Conservation (phyloP, 2,888 invertebrate genomes). For the Lasioglossum pauxillum region DNA sequence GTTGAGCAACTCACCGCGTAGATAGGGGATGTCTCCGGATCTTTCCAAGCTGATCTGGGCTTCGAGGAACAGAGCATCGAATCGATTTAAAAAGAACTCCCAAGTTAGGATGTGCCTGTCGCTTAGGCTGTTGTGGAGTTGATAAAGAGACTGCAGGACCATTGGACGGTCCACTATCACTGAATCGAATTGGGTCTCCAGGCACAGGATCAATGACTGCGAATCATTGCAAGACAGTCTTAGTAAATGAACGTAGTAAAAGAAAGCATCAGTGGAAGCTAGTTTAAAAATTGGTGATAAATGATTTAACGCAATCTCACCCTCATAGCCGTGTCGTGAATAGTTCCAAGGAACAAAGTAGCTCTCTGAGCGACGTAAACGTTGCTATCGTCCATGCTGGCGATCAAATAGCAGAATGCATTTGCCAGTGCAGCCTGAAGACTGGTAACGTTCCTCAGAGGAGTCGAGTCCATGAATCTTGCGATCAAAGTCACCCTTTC, state of each 20-base stretch:
- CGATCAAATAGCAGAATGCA: conserved; percentile 98
- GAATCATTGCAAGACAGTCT: neutral
- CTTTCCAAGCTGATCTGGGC: conserved; percentile 96
- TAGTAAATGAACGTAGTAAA: too few species aligned
- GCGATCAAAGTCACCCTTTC: conserved; percentile 97
- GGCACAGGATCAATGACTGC: conserved; percentile 94
- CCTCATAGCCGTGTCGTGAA: conserved; percentile 95
- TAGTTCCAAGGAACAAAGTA: conserved; percentile 95
- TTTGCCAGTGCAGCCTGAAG: conserved; percentile 97
- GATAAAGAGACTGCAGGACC: conserved; percentile 97
- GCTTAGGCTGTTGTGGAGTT: conserved; percentile 96
- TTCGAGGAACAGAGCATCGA: conserved; percentile 97
- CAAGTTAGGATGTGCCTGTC: conserved; percentile 96
- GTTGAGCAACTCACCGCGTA: conserved; percentile 87
- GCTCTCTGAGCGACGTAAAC: conserved; percentile 98
- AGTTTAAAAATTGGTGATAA: neutral
- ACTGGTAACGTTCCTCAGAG: conserved; percentile 92
- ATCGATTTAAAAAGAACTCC: conserved; percentile 98
- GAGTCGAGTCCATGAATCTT: conserved; percentile 95
- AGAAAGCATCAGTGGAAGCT: too few species aligned
- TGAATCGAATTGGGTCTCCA: conserved; percentile 99
- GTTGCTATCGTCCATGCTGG: conserved; percentile 97
- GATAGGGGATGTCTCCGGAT: conserved; percentile 92
- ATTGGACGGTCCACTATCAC: conserved; percentile 98
- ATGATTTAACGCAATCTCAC: conserved; percentile 84